phyloP scores from a whole-genome alignment of 2,888 invertebrate genomes.

The Tenthredo notha region DNA sequence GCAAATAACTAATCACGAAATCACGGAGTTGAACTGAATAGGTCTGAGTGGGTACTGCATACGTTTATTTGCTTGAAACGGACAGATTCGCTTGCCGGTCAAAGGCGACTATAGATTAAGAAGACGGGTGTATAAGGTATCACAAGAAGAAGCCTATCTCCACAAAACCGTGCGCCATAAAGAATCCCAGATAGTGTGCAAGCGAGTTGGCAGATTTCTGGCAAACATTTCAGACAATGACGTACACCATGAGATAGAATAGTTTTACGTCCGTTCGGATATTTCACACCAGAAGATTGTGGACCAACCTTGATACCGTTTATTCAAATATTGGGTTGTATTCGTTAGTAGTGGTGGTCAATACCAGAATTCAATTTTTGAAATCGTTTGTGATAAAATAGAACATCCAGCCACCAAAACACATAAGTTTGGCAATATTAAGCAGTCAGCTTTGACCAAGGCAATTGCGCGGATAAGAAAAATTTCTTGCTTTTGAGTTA shows the following conservation, averaged over 20 bases:
- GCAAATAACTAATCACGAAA: no score
- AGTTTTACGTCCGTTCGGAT: background rate
- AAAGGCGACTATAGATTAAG: no score
- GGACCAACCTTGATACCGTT: background rate
- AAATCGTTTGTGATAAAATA: background rate
- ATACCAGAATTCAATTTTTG: background rate
- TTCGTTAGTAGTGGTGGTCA: background rate
- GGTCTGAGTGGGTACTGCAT: no score
- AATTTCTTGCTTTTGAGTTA: background rate
- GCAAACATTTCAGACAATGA: background rate
- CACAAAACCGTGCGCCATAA: background rate
- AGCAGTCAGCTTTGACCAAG: background rate
- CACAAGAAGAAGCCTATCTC: background rate
- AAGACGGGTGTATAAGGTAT: no score
- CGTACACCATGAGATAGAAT: background rate
- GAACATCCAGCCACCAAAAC: background rate
- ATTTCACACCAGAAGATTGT: background rate
- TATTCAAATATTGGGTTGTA: background rate
- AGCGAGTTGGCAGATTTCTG: background rate
- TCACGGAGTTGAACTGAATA: no score
- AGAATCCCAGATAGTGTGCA: background rate
- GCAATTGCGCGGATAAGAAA: background rate
- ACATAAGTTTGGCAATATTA: background rate
- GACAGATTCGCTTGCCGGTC: no score
- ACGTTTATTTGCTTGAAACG: no score